Percentiles rank a stretch among this genome's conserved stretches.
phyloP scores from a whole-genome alignment of 2,888 invertebrate genomes.

The Tachystola acroxantha region DNA sequence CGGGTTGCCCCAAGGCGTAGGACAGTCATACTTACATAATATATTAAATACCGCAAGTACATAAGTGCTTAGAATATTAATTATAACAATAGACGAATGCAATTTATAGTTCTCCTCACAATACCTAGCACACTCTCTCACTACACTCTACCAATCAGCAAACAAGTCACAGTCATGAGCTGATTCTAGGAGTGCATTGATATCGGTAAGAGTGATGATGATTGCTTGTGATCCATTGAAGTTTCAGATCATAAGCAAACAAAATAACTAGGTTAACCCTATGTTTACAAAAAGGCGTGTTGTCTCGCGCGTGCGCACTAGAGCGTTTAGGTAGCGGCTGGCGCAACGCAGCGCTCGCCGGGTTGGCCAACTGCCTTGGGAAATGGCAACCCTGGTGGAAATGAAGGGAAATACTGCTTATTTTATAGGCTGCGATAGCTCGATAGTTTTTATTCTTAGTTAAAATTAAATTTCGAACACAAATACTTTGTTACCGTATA shows the following conservation, averaged over 20 bases:
- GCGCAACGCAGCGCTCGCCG: constrained; percentile 2
- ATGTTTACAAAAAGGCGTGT: not conserved
- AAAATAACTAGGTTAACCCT: constrained; percentile 2
- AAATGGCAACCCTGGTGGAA: constrained; percentile 1
- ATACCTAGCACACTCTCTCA: no score
- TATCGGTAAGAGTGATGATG: no score
- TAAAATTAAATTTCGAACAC: not conserved
- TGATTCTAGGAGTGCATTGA: no score
- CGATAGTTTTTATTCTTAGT: not conserved
- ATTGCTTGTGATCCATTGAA: no score
- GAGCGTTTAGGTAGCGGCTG: constrained; percentile 5
- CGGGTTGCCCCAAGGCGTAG: no score
- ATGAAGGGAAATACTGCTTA: not conserved
- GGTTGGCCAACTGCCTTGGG: constrained; percentile 2
- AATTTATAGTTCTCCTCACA: no score
- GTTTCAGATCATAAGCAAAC: not conserved
- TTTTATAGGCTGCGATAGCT: not conserved
- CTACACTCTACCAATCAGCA: no score
- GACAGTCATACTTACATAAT: no score
- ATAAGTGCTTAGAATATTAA: no score
- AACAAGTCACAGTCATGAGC: no score
- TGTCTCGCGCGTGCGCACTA: constrained; percentile 4
- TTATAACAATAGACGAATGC: no score
- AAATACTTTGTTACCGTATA: not conserved
- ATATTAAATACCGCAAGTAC: no score